Conservation (phyloP, 2,113 vertebrate species). For the Myrmophylax atrothorax region DNA sequence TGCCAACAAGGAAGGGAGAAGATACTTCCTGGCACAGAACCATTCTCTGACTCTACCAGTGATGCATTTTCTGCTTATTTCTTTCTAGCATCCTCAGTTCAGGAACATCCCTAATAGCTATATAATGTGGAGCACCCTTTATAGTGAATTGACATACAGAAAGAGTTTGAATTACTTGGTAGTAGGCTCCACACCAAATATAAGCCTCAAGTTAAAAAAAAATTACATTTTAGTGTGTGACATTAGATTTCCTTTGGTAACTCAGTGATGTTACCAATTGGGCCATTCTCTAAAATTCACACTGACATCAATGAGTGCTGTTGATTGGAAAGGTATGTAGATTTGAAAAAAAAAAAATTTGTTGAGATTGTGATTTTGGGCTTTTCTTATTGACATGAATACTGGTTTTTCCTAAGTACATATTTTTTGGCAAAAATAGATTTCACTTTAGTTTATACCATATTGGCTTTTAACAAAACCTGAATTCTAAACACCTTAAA, state of each 20-base stretch:
- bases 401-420: neutral
- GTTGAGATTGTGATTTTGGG: neutral
- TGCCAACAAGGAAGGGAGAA: neutral
- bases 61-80: neutral
- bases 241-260: neutral
- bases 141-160: neutral
- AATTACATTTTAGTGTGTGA: neutral
- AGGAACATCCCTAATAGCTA: neutral
- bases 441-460: neutral
- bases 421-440: neutral
- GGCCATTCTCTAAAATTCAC: neutral
- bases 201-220: neutral
- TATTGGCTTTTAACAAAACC: neutral
- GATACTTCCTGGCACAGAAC: neutral
- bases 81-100: neutral
- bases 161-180: neutral
- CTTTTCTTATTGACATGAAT: neutral
- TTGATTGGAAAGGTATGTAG: neutral
- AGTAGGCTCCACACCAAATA: neutral
- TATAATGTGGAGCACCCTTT: accelerated
- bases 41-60: neutral
- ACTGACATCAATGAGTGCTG: neutral
- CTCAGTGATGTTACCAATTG: neutral
- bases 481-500: neutral
- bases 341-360: neutral